Conservation (phyloP, 2,888 invertebrate genomes). For the Nysson spinosus region DNA sequence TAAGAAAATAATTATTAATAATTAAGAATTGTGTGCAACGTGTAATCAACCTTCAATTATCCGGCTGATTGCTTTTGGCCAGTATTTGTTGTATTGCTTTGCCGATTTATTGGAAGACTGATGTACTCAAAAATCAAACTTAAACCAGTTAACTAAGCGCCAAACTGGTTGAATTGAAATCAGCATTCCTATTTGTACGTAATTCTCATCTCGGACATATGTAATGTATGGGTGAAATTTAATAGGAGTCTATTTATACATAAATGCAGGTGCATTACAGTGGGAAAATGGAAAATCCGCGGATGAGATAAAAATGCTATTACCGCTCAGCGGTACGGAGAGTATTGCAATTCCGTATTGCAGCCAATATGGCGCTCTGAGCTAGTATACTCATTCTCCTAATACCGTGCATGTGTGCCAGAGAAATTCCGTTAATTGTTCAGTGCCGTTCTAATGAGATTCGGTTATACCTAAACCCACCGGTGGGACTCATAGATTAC, state of each 20-base stretch:
- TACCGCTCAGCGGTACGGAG: slow-evolving; percentile 3
- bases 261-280: slow-evolving; percentile 1
- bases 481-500: slow-evolving; percentile 5
- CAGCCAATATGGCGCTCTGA: slow-evolving; percentile 6
- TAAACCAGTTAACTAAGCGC: too few relatives aligned
- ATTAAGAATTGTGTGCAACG: too few relatives aligned
- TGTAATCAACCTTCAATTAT: too few relatives aligned
- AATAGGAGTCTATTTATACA: slow-evolving; percentile 15
- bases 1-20: too few relatives aligned
- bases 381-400: background rate
- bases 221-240: slow-evolving; percentile 32
- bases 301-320: slow-evolving; percentile 10
- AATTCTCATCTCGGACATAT: slow-evolving; percentile 5
- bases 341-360: slow-evolving; percentile 3
- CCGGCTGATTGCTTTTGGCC: too few relatives aligned
- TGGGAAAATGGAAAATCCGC: slow-evolving; percentile 23
- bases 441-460: slow-evolving; percentile 33
- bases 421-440: slow-evolving; percentile 45
- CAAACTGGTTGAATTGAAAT: too few relatives aligned
- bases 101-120: too few relatives aligned
- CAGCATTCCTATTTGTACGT: too few relatives aligned
- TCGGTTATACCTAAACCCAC: slow-evolving; percentile 9
- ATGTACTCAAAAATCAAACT: too few relatives aligned
- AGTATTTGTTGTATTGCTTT: too few relatives aligned
- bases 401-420: slow-evolving; percentile 9